Conservation (phyloP, 2,797 vertebrate genomes). For the Mastacembelus armatus region DNA sequence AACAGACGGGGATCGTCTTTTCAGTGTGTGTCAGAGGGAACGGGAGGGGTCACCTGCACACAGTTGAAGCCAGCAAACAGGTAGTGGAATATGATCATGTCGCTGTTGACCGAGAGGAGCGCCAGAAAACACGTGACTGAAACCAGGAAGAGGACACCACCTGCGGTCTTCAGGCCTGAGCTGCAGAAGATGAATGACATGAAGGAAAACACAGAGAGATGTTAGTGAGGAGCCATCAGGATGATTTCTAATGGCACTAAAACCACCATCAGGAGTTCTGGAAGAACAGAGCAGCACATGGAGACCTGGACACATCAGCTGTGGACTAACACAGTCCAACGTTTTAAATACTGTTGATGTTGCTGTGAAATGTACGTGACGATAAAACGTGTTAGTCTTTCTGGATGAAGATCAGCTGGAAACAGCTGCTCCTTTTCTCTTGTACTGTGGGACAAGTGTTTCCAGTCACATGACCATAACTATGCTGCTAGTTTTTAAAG, state of each 20-base stretch:
- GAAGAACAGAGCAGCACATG: constrained; percentile 6
- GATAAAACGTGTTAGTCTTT: not conserved
- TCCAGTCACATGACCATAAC: too few species aligned
- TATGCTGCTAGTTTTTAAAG: too few species aligned
- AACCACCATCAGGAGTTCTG: not conserved
- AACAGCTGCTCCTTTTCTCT: not conserved
- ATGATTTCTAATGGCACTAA: not conserved
- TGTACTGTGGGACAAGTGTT: not conserved
- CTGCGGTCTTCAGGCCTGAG: constrained; percentile 87
- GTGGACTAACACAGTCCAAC: not conserved
- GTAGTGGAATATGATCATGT: constrained; percentile 94
- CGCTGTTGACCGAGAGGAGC: constrained; percentile 93
- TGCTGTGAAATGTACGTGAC: not conserved
- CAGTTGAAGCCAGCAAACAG: constrained; percentile 93
- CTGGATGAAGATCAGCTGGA: too few species aligned
- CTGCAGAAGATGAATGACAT: constrained; percentile 67
- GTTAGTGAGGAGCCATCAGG: constrained; percentile 8
- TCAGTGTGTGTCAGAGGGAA: not conserved
- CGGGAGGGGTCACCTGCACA: constrained; percentile 83
- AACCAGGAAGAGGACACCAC: constrained; percentile 87
- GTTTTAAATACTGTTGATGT: not conserved
- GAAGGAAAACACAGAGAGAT: constrained; percentile 7
- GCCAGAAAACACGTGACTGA: constrained; percentile 90
- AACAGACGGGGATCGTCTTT: not conserved
- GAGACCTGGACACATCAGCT: not conserved